A percentile compares a stretch with the other conserved stretches of the same genome.
Conservation (phyloP, 2,113 vertebrate species). For the Pantherophis guttatus region DNA sequence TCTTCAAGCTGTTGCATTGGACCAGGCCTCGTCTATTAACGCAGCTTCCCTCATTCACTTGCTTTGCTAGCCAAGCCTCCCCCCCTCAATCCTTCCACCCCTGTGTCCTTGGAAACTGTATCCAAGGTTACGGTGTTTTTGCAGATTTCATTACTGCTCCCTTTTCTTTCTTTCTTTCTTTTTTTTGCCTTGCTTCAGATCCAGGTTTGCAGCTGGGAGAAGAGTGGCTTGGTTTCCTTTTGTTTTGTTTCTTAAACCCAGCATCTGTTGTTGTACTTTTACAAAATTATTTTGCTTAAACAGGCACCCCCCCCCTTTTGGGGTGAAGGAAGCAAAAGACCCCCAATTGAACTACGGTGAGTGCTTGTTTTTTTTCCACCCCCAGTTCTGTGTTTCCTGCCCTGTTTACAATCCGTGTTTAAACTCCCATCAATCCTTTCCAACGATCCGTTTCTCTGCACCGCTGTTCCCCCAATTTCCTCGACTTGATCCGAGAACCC, state of each 20-base stretch:
- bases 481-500: background rate
- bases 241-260: background rate
- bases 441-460: background rate
- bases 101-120: slow-evolving; percentile 70
- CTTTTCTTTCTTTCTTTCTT: background rate
- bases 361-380: background rate
- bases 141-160: background rate
- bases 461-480: background rate
- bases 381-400: background rate
- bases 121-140: slow-evolving; percentile 74
- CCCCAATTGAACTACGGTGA: background rate
- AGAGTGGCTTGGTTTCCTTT: background rate
- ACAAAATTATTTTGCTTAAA: background rate
- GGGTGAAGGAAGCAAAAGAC: background rate
- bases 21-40: background rate
- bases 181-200: background rate
- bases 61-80: slow-evolving; percentile 42
- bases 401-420: background rate
- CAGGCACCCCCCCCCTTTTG: background rate
- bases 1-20: background rate
- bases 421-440: background rate
- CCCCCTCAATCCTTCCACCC: background rate
- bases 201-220: slow-evolving; percentile 5
- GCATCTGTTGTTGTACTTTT: background rate
- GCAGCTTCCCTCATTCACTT: background rate